Evolutionary conservation across 2,113 vertebrate genomes (phyloP).

Genomic region (Gadus chalcogrammus): DNA sequence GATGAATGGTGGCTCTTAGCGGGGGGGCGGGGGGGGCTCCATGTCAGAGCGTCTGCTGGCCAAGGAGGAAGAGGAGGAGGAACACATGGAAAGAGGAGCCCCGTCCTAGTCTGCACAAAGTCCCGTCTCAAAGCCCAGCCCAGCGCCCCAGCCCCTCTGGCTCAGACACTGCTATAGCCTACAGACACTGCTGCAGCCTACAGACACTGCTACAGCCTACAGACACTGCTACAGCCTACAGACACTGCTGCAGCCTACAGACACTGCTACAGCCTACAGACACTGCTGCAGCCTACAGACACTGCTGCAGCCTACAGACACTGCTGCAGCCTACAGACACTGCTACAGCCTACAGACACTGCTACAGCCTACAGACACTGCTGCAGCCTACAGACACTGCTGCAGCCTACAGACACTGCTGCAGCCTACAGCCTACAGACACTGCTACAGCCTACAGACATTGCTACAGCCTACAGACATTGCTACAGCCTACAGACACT

Average conservation of each 20-base stretch:
- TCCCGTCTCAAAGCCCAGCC: conserved; percentile 45
- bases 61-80: conserved; percentile 41
- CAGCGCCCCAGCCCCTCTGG: conserved; percentile 15
- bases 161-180: conserved; percentile 19
- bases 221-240: not conserved
- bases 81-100: conserved; percentile 50
- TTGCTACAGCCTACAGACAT: no score
- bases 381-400: no score
- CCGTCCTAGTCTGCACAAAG: conserved; percentile 60
- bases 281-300: no score
- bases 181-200: conserved; percentile 38
- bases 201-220: conserved; percentile 45
- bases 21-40: conserved; percentile 30
- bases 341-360: no score
- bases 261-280: not conserved
- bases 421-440: no score
- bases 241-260: conserved; percentile 4
- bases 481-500: no score
- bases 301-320: no score
- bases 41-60: conserved; percentile 40
- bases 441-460: no score
- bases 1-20: conserved; percentile 30
- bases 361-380: no score
- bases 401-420: no score
- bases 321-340: no score